A percentile compares a stretch with the other conserved stretches of the same genome.
phyloP scores from a whole-genome alignment of 2,113 vertebrate species.

The Theropithecus gelada region DNA sequence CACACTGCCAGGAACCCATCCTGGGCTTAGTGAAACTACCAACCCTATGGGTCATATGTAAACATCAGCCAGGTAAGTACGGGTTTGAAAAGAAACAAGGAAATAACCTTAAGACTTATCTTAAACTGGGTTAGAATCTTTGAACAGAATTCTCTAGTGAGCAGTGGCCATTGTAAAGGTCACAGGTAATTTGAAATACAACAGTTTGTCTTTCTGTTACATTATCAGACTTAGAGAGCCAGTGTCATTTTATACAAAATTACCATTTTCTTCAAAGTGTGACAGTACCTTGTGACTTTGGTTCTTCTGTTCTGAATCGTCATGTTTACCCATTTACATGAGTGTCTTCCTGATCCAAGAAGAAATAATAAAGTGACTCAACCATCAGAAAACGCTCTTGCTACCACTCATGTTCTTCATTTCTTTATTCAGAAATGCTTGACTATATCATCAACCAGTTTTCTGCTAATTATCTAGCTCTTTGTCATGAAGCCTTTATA shows the following conservation, averaged over 20 bases:
- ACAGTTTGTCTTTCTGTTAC: background rate
- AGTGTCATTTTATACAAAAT: background rate
- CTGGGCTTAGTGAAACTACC: slow-evolving; percentile 95
- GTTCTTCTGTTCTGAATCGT: slow-evolving; percentile 14
- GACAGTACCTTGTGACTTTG: background rate
- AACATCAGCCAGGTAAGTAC: slow-evolving; percentile 85
- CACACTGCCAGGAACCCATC: slow-evolving; percentile 92
- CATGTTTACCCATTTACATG: background rate
- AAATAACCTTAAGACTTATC: background rate
- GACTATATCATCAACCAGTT: background rate
- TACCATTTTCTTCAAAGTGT: background rate
- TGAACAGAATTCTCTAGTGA: background rate
- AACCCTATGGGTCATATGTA: slow-evolving; percentile 99
- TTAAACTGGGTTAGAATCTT: background rate
- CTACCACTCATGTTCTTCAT: background rate
- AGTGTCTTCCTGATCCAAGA: background rate
- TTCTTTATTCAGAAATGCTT: background rate
- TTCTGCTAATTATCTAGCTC: background rate
- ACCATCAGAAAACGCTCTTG: background rate
- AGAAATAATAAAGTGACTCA: background rate
- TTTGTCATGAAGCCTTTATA: background rate
- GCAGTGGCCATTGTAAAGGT: background rate
- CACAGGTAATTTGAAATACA: background rate
- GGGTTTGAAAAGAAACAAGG: background rate
- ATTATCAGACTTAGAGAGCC: background rate